These are phyloP conservation scores for Charadrius vociferus DNA, from an alignment of 2,113 vertebrate genomes.

Conservation along the genomic window DNA sequence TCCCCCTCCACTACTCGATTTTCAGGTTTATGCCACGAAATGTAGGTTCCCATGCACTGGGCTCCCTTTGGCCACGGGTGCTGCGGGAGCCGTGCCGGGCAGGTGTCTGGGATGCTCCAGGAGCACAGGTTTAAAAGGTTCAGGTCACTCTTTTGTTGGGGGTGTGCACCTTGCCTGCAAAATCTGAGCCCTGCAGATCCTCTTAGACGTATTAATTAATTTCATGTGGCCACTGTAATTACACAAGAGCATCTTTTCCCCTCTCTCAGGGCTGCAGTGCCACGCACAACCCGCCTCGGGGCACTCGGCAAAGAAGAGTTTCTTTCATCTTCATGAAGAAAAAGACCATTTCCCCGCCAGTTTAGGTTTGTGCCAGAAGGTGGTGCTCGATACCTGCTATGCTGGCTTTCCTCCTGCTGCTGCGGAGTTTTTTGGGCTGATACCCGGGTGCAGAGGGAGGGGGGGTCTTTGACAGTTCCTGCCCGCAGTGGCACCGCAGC, in stretches of 20 bases:
- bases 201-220: background rate
- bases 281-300: too few species aligned
- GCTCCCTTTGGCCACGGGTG: background rate
- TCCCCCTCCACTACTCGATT: fast-evolving
- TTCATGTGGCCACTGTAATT: background rate
- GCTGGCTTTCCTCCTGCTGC: background rate
- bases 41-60: background rate
- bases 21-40: background rate
- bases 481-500: background rate
- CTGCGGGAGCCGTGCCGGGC: background rate
- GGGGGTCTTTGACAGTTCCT: background rate
- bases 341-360: background rate
- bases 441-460: fast-evolving
- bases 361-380: constrained; percentile 22
- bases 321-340: fast-evolving
- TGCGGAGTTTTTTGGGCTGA: background rate
- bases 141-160: background rate
- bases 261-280: background rate
- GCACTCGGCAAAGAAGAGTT: background rate
- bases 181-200: background rate
- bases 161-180: background rate
- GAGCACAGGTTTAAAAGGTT: background rate
- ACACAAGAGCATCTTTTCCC: background rate
- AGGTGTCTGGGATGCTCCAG: background rate
- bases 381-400: constrained; percentile 42